Base-by-base conservation (phyloP, 1,140 invertebrate species). In the Drosophila prosaltans region DNA sequence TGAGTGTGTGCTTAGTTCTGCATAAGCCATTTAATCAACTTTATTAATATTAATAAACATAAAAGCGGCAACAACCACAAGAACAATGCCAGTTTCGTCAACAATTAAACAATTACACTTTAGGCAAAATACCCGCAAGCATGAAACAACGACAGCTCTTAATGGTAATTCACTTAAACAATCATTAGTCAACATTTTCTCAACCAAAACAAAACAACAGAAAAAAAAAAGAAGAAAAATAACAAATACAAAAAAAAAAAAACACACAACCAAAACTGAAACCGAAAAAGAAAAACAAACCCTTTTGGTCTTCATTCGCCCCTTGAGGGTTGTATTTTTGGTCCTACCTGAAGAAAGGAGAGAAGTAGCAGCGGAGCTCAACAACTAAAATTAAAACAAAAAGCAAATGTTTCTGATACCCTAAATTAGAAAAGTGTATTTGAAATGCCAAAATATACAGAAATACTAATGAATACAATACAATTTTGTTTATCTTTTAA, bases 101-200 rank as follows among this genome's bases (percentile, higher is more conserved):
- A 88, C 80, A 89, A 88, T 89, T 89, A 89, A 58, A 86, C 83
- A 86, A 86, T 88, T 89, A 77, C 65, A 74, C 72, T 71, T 40
- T 32, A 45, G 60, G 80, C 74, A 63, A 72, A 76, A 69, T 66
- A 54, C 45, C 28, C 48, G 21, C 9, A 57, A 40, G 61, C 40
- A 45, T 39, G 51, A 51, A 45, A 7, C 45, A 7, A 67, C 72
- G 48, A 60, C 55, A 43, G 54, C 69, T 81, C 84, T 80, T 83
- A 88, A 88, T 88, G 76, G 70, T 88, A 89, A 89, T 89, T 89
- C 84, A 89, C 84, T 84, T 84, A 89, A 84, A 88, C 83, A 89
- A 81, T 89, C 84, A 89, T 89, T 89, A 89, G 78, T 89, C 84
- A 84, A 78, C 80, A 72, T 66, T 83, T 78, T 77, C 59, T 61